Conservation (phyloP, 2,888 invertebrate species). For the Zaprionus obscuricornis region DNA sequence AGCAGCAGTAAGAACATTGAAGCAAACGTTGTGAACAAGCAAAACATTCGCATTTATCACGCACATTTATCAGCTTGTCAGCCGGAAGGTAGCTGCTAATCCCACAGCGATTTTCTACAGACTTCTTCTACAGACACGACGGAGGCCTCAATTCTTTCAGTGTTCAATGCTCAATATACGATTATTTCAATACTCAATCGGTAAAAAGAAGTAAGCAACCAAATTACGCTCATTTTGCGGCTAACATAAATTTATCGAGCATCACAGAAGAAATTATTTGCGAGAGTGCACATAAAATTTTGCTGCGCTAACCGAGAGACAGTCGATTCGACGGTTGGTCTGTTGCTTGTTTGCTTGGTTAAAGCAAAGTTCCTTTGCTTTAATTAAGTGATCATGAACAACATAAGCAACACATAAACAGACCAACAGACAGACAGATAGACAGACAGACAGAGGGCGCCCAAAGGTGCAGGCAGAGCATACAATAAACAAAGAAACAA, state of each 20-base stretch:
- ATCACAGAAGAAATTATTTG: conserved; percentile 50
- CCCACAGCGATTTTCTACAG: conserved; percentile 11
- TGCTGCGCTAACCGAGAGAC: not conserved
- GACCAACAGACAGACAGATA: too few relatives aligned
- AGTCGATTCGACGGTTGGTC: too few relatives aligned
- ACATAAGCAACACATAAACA: too few relatives aligned
- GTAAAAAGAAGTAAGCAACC: conserved; percentile 58
- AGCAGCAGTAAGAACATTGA: conserved; percentile 23
- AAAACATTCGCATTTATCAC: conserved; percentile 66
- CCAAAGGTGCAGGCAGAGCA: conserved; percentile 37
- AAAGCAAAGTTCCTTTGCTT: conserved; percentile 43
- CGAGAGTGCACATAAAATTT: conserved; percentile 31
- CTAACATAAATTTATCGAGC: conserved; percentile 71
- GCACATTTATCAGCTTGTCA: conserved; percentile 74
- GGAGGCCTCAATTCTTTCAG: too few relatives aligned
- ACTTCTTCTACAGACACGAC: too few relatives aligned
- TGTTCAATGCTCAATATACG: too few relatives aligned
- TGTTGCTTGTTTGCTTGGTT: not conserved
- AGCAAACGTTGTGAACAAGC: conserved; percentile 20
- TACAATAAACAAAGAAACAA: conserved; percentile 54
- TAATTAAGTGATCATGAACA: conserved; percentile 77
- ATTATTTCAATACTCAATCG: conserved; percentile 16
- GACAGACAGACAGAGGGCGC: conserved; percentile 40
- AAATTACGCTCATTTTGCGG: conserved; percentile 74
- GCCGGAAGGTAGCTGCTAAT: conserved; percentile 57